Base-by-base conservation (phyloP, 2,888 invertebrate species). In the Tridacna crocea region DNA sequence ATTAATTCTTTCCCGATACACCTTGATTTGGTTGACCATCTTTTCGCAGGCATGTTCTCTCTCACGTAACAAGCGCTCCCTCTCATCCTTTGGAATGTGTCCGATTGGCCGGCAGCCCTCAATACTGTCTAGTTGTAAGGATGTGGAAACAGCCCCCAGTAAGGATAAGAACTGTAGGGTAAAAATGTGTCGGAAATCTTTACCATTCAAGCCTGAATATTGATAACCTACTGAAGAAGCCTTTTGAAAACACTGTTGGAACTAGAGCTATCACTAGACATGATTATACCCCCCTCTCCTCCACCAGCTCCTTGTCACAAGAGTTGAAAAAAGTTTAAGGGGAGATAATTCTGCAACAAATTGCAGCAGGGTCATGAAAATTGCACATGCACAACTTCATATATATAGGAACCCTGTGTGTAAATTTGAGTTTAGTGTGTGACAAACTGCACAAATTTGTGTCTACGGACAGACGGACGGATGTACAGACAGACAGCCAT, bases 71-170 rank as follows among this genome's bases (percentile, higher is more conserved):
- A 94, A 88, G 4, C 88, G 75, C 27, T 91, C 88, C 11, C 94
- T 86, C 80, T 94, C 94, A 77, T 94, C 94, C 72, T 85, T 88
- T 0, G 93, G 93, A 24, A 94, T 90, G 84, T 94, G 93, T 12
- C 92, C 93, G 88, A 94, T 90, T 10, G 94, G 92, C 24, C 92
- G 89, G 60, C 93, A 80, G 1, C 94, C 94, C 10, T 86, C 89
- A 17, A 92, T 80, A 19, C 91, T 90, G 10, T 94, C 93, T 72
- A 94, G 61, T 66, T 94, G 93, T 63, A 94, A 83, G 70, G 89
- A 83, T 11, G 88, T 84, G 2, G 94, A 91, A 66, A 94, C 84
- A 0, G 89, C 88, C 65, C 92, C 88, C 76, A 94, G 87, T 70
- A 94, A 79, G 6, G 89, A 90, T 72, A 94, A 76, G 83, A 90